These are phyloP conservation scores for Meteorus sp. DNA, from an alignment of 1,140 invertebrate species.

Conservation along the genomic window DNA sequence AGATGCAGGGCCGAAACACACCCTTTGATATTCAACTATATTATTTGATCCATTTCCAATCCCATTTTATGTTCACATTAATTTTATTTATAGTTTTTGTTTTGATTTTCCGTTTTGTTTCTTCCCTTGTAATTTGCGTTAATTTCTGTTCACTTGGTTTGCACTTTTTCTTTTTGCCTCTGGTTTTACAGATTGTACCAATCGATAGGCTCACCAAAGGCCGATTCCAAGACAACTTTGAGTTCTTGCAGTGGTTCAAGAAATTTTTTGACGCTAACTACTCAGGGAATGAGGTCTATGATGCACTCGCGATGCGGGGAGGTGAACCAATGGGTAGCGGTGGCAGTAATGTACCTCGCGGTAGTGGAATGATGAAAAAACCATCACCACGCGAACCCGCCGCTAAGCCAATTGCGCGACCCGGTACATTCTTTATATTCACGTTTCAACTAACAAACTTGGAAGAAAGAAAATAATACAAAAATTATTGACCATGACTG, in stretches of 20 bases:
- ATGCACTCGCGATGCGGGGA: conserved; percentile 81
- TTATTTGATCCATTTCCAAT: no score
- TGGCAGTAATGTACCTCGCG: conserved; percentile 63
- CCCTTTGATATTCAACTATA: no score
- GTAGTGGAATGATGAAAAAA: conserved; percentile 55
- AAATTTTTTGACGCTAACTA: conserved; percentile 99
- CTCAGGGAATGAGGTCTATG: conserved; percentile 83
- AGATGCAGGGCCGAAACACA: no score
- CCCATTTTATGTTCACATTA: background rate
- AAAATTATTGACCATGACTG: background rate
- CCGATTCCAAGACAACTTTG: conserved; percentile 97
- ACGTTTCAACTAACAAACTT: background rate
- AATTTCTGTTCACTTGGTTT: conserved; percentile 37
- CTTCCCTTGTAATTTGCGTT: no score
- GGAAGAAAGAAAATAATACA: background rate
- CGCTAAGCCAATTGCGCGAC: conserved; percentile 47
- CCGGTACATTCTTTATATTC: conserved; percentile 49
- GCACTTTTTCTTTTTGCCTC: conserved; percentile 50
- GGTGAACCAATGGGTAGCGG: conserved; percentile 78
- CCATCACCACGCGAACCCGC: conserved; percentile 45
- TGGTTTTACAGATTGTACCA: conserved; percentile 75
- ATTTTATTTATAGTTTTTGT: background rate
- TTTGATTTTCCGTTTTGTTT: conserved; percentile 17
- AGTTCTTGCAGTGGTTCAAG: conserved; percentile 99
- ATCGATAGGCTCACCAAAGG: conserved; percentile 91